Base-by-base conservation (phyloP, 2,113 vertebrate genomes). In the Regulus satrapa region DNA sequence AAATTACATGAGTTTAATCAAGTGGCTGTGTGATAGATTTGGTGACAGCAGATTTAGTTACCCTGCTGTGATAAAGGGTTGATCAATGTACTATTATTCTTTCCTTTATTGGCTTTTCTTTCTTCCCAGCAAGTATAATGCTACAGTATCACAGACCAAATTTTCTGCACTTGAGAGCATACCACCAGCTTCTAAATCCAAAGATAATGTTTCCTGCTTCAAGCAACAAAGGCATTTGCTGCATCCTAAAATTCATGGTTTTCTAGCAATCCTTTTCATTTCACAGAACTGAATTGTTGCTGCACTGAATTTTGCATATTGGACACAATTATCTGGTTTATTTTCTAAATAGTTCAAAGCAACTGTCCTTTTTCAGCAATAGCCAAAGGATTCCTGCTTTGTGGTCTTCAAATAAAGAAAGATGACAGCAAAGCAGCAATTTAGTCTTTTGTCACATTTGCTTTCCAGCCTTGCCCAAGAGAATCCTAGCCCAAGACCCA, bases 81-180 rank as follows among this genome's bases (percentile, higher is more conserved):
- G 97, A 98, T 98, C 97, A 96, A 97, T 98, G 97, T 92, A 88
- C 96, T 95, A 97, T 97, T 97, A 96, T 96, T 97, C 97, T 97
- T 97, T 87, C 89, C 85, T 92, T 97, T 97, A 97, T 96, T 96
- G 93, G 90, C 71, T 95, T 86, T 94, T 87, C 91, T 87, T 86
- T 84, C 51, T 91, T 88, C 77, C 24, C 66, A 79, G 63, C 59
- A 69, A 72, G 68, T 46, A 52, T 68, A 90, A 72, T 55, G 51
- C 62, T 54, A 62, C 79, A 94, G 55, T 68, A 79, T 61, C 77
- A 89, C 46, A 94, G 59, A 74, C 64, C 28, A 85, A 61, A 40
- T 92, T 94, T 95, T 88, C 75, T 84, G 52, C 82, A 66, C 59
- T 95, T 85, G n/a, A 73, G 59, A 90, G 64, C 46, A 86, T 26